Percentiles rank a stretch among this genome's conserved stretches.
Conservation (phyloP, 1,140 invertebrate species). For the Drosophila ambigua region DNA sequence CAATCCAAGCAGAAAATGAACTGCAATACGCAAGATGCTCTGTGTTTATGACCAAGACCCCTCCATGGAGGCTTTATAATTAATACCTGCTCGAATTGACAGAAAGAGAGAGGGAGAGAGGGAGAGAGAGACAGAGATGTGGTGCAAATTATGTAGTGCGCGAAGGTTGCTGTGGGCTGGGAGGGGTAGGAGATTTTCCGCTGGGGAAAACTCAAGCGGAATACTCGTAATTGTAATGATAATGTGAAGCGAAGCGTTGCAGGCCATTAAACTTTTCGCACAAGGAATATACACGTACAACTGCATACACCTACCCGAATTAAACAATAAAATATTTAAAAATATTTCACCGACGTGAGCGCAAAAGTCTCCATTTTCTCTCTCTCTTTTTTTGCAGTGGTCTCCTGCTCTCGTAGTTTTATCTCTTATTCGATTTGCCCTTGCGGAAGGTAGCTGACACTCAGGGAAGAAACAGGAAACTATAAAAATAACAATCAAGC, state of each 20-base stretch:
- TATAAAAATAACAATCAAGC: no score
- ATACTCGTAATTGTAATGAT: conserved; percentile 53
- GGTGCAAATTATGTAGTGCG: no score
- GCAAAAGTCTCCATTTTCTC: conserved; percentile 1
- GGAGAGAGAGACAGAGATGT: background rate
- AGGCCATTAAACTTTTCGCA: conserved; percentile 37
- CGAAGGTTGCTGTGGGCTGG: no score
- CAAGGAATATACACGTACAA: conserved; percentile 1
- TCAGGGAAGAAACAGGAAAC: no score
- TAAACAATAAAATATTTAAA: conserved; percentile 65
- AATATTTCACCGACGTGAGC: conserved; percentile 34
- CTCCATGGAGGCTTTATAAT: conserved; percentile 38
- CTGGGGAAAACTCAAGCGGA: conserved; percentile 9
- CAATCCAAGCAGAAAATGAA: conserved; percentile 62
- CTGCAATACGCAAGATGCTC: conserved; percentile 38
- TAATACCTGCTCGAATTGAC: conserved; percentile 48
- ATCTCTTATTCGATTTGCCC: conserved; percentile 1
- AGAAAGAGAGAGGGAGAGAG: background rate
- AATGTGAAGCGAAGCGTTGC: conserved; percentile 44
- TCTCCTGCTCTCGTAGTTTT: background rate
- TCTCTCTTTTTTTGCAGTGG: no score
- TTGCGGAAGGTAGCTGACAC: no score
- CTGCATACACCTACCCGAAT: conserved; percentile 11
- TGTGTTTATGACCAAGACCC: conserved; percentile 22
- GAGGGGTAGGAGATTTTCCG: background rate